Base-by-base conservation (phyloP, 1,140 invertebrate species). In the Drosophila sucinea region DNA sequence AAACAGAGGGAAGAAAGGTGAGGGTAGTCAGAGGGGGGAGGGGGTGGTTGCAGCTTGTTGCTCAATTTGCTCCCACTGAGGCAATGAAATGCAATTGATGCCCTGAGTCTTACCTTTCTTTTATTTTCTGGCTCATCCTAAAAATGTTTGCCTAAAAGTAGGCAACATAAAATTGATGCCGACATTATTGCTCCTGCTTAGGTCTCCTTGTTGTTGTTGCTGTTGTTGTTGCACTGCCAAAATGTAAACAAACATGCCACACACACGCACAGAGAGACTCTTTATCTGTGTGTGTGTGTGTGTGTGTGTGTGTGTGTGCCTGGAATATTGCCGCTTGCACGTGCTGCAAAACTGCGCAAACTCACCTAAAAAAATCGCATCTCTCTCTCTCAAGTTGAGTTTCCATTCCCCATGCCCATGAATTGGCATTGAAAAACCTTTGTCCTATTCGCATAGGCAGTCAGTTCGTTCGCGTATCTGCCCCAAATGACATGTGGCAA, bases 171-270 rank as follows among this genome's bases (percentile, higher is more conserved):
- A 76, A 79, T 86, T 80, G 77, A 44, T 74, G 74, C 25, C 55
- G 40, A 27, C 23, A 41, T 44, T 40, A 57, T 61, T 38, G 5
- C 25, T 30, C 23, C 4, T 25, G 7, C n/a, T 25, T 35, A 7
- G 54, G 51, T 27, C 33, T 5, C n/a, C 38, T n/a, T 47, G 40
- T 33, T 23, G 60, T 44, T 6, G 47, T 27, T 35, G 29, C 54
- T 57, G 65, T 56, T 72, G 68, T 64, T 67, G 30, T 70, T 72
- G 23, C 23, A 27, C 44, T 51, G 27, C 23, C 77, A 84, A 86
- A 85, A 85, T 79, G 82, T 85, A 85, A 85, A 85, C 82, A 85
- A 85, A 85, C 82, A 85, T 77, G 84, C 77, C 67, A 38, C 64
- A 68, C 58, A 60, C 33, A 54, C 27, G 8, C 29, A 41, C 29